Conservation (phyloP, 2,888 invertebrate species). For the Andrena fulva region DNA sequence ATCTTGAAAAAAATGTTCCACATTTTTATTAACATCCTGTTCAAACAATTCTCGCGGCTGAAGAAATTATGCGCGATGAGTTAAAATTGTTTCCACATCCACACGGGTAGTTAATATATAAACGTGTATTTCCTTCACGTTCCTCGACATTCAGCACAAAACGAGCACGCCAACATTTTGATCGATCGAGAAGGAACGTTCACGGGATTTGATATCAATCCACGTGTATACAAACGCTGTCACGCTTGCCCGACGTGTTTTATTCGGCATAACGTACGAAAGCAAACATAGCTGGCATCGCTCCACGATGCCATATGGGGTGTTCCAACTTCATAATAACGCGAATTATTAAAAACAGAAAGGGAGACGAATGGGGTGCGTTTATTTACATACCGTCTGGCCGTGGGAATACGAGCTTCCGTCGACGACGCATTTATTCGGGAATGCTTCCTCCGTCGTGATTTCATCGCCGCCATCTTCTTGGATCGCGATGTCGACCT, state of each 20-base stretch:
- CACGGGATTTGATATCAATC: constrained; percentile 8
- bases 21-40: no score
- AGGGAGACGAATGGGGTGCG: no score
- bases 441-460: constrained; percentile 75
- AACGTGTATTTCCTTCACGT: not conserved
- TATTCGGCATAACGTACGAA: not conserved
- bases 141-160: not conserved
- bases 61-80: no score
- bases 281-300: constrained; percentile 7
- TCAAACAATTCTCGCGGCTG: no score
- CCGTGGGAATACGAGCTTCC: constrained; percentile 80
- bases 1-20: no score
- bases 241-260: not conserved
- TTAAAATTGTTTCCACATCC: not conserved
- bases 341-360: not conserved
- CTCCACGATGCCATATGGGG: not conserved
- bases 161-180: constrained; percentile 3
- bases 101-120: not conserved
- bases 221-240: not conserved
- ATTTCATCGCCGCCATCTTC: constrained; percentile 70
- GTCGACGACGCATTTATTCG: constrained; percentile 79
- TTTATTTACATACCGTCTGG: constrained; percentile 75
- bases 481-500: constrained; percentile 78
- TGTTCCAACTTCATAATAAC: not conserved
- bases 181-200: not conserved